Conservation (phyloP, 2,888 invertebrate species). For the Pollenia angustigena region DNA sequence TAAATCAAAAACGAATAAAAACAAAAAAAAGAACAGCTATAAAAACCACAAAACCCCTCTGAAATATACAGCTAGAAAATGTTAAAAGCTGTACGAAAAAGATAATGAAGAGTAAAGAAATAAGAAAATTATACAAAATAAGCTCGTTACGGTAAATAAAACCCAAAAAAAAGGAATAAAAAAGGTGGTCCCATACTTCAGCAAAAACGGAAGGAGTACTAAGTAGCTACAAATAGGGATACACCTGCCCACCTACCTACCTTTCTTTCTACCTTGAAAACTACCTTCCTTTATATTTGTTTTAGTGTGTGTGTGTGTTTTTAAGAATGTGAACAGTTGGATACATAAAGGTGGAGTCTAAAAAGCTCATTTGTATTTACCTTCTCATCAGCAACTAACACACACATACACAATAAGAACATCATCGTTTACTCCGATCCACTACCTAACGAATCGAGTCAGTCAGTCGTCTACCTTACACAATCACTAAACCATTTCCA, state of each 20-base stretch:
- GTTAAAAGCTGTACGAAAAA: constrained; percentile 11
- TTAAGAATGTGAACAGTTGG: constrained; percentile 30
- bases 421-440: constrained; percentile 52
- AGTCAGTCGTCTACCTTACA: constrained; percentile 54
- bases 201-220: constrained; percentile 16
- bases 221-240: constrained; percentile 27
- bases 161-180: constrained; percentile 18
- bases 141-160: constrained; percentile 63
- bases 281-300: background rate
- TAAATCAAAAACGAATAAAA: constrained; percentile 80
- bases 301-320: constrained; percentile 8
- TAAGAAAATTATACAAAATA: constrained; percentile 60
- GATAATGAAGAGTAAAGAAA: constrained; percentile 39
- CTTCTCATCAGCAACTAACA: constrained; percentile 64
- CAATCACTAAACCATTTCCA: constrained; percentile 40
- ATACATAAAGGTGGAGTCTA: constrained; percentile 80
- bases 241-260: constrained; percentile 63
- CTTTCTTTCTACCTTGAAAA: constrained; percentile 28
- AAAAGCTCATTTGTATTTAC: constrained; percentile 81
- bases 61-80: constrained; percentile 16
- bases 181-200: background rate
- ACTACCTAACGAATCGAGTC: constrained; percentile 54
- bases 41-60: background rate
- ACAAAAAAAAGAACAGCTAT: constrained; percentile 9
- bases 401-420: constrained; percentile 30